Conservation (phyloP, 1,140 invertebrate species). For the Orussus abietinus region DNA sequence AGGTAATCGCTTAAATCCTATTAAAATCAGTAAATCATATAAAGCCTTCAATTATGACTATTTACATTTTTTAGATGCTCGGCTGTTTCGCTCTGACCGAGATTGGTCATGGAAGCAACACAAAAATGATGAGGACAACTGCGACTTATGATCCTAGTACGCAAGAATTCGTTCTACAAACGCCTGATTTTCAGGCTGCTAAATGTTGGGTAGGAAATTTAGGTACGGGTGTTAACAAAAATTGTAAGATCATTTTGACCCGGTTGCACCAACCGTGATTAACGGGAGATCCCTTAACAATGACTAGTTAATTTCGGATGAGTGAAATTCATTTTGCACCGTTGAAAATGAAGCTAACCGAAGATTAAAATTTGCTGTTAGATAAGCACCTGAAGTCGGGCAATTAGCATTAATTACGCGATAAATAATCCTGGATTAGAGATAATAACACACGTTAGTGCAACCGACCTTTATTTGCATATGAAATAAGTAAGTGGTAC, state of each 20-base stretch:
- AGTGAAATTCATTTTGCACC: too few relatives aligned
- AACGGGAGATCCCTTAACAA: too few relatives aligned
- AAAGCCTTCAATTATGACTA: constrained; percentile 1
- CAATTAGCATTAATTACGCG: too few relatives aligned
- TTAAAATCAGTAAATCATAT: background rate
- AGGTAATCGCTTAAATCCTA: constrained; percentile 48
- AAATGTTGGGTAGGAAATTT: constrained; percentile 81
- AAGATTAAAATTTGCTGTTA: too few relatives aligned
- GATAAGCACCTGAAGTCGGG: too few relatives aligned
- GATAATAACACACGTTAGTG: too few relatives aligned
- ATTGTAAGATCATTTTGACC: background rate
- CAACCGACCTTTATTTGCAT: too few relatives aligned
- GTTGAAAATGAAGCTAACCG: too few relatives aligned
- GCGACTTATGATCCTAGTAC: constrained; percentile 73
- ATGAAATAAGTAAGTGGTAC: too few relatives aligned
- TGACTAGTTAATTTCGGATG: too few relatives aligned
- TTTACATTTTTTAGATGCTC: constrained; percentile 48
- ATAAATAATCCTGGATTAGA: too few relatives aligned
- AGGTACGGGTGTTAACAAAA: constrained; percentile 30
- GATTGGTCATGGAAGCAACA: constrained; percentile 84
- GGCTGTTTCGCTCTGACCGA: constrained; percentile 86
- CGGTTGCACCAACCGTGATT: too few relatives aligned
- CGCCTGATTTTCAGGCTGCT: constrained; percentile 79
- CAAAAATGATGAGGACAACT: constrained; percentile 75
- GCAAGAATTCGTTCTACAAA: constrained; percentile 76